Base-by-base conservation (phyloP, 2,888 invertebrate species). In the Drosophila emarginata region DNA sequence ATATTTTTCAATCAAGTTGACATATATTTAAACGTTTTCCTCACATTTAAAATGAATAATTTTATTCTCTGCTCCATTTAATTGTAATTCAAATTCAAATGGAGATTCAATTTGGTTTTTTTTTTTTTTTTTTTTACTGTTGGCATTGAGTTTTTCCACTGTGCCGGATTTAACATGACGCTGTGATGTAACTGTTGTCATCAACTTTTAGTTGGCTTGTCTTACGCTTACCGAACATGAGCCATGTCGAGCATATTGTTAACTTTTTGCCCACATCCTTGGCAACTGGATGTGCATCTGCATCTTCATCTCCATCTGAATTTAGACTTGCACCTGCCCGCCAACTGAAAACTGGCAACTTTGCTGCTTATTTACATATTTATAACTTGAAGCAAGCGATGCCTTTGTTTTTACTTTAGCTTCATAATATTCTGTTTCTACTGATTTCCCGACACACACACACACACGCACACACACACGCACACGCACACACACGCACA, bases 311-410 rank as follows among this genome's bases (percentile, higher is more conserved):
- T 9, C 6, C 36, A 12, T 7, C 9, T 57, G 51, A 26, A 23
- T 32, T 9, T 32, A 32, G 18, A 45, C 40, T 15, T 15, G 40
- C 45, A 45, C 18, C 45, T 45, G 45, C 15, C 28, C 61, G 53
- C 39, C 51, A 62, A 65, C 52, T 68, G 65, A 64, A 67, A 61
- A 74, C 70, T 63, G 67, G 71, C 68, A 78, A 74, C 78, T 87
- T 81, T 82, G 78, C 71, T 87, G 72, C 85, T 77, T 87, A 82
- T 82, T 82, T 84, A 79, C 82, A 82, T 82, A 82, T 87, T 82
- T 87, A 87, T 84, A 85, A 77, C 74, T 77, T 74, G 62, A 59
- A 52, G 61, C 32, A 12, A 62, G 53, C n/a, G 28, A 56, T 58
- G 51, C 73, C 79, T 74, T 73, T 80, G 80, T 77, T 80, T 74